Conservation (phyloP, 2,113 vertebrate species). For the Genyomyrus donnyi region DNA sequence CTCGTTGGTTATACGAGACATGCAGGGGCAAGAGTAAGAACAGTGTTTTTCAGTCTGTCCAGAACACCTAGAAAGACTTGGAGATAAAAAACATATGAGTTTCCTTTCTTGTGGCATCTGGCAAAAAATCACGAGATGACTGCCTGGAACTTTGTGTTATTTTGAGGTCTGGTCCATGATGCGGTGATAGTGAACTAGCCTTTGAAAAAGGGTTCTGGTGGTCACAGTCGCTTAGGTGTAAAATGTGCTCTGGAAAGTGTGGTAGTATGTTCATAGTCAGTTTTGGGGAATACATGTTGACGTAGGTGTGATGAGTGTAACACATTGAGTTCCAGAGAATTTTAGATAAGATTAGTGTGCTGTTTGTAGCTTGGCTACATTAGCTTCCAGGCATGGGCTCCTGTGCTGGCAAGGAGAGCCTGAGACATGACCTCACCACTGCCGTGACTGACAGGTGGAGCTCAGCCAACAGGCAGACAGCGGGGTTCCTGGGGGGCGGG, state of each 20-base stretch:
- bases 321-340: not conserved
- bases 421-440: slow-evolving; percentile 17
- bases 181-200: not conserved
- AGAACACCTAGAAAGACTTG: not conserved
- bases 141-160: not conserved
- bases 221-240: not conserved
- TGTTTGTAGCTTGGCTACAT: not conserved
- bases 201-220: not conserved
- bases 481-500: slow-evolving; percentile 3
- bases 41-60: not conserved
- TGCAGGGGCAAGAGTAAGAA: not conserved
- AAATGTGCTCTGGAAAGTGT: not conserved
- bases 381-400: not conserved
- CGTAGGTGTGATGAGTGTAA: not conserved
- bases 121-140: not conserved
- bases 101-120: not conserved
- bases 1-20: not conserved
- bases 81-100: not conserved
- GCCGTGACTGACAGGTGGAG: slow-evolving; percentile 1
- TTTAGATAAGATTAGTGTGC: not conserved
- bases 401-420: not conserved
- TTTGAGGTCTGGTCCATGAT: not conserved
- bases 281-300: not conserved
- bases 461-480: slow-evolving; percentile 11
- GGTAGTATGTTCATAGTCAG: not conserved